Base-by-base conservation (phyloP, 2,888 invertebrate genomes). In the Perizoma flavofasciatum region DNA sequence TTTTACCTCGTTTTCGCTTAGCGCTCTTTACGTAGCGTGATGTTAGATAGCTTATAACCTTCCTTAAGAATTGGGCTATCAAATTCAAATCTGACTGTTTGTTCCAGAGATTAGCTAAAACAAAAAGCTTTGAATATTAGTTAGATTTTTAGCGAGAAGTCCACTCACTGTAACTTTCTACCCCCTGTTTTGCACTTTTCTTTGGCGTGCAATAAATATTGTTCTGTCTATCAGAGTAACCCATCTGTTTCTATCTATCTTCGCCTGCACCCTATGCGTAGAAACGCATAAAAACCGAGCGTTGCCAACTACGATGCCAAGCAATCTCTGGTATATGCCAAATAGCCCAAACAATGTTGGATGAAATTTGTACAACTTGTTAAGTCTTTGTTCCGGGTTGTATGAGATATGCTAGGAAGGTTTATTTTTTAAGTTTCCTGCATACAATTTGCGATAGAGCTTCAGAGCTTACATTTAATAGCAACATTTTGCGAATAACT, bases 261-360 rank as follows among this genome's bases (percentile, higher is more conserved):
- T 6, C 5, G 5, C 1, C 48, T 45, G 11, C 5, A 47, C 44
- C 6, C 40, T 44, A 62, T 62, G 61, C 61, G 61, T 62, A 62
- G 49, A 54, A 54, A 60, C 59, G 61, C 61, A 60, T 63, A 63
- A 63, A 63, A 59, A 60, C 37, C 45, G 50, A 57, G 47, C 57
- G 39, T 54, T 66, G 65, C 66, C 66, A 68, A 65, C 57, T 40
- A 6, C 9, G 9, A 34, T 59, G 68, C 63, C 66, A 66, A 63
- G 59, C 63, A 60, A 66, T 64, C 62, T 22, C 64, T 49, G 55
- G 32, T 52, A 49, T 63, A 63, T 62, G 66, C 68, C 68, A 66
- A 68, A 68, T 66, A 59, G 50, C 59, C 57, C 34, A 34, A 50
- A 58, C 58, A 58, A 58, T 59, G 58, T 43, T 51, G 62, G 50